Evolutionary conservation across 1,140 invertebrate genomes (phyloP).

Genomic region (Pomacea maculata): DNA sequence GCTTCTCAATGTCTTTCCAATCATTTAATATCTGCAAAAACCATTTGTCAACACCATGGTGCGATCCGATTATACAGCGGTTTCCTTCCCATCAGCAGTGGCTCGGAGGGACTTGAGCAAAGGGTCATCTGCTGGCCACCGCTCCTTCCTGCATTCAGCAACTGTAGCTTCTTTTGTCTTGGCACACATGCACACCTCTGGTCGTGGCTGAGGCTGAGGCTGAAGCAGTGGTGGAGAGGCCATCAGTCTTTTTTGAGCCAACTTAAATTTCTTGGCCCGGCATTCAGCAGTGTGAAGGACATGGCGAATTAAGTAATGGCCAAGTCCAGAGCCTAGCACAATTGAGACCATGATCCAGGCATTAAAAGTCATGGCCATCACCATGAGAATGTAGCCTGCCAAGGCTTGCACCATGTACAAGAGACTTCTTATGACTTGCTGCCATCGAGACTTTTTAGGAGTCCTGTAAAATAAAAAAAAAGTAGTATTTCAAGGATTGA

Average conservation of each 20-base stretch:
- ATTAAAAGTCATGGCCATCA: conserved; percentile 27
- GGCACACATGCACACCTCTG: not conserved
- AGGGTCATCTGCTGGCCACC: not conserved
- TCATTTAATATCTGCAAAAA: too few relatives aligned
- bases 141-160: not conserved
- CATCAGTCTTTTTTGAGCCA: not conserved
- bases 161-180: not conserved
- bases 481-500: not conserved
- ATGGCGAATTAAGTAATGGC: conserved; percentile 19
- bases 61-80: too few relatives aligned
- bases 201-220: too few relatives aligned
- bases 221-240: not conserved
- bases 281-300: not conserved
- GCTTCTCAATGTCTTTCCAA: too few relatives aligned
- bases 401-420: conserved; percentile 7
- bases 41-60: too few relatives aligned
- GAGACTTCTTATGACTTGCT: not conserved
- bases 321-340: conserved; percentile 16
- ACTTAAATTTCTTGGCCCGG: not conserved
- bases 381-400: conserved; percentile 25
- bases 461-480: not conserved
- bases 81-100: too few relatives aligned
- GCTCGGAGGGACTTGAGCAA: not conserved
- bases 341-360: conserved; percentile 21
- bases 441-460: not conserved